phyloP scores from a whole-genome alignment of 30 jellyfish, hydroid and myxozoan genomes.

The Phacellophora camtschatica region DNA sequence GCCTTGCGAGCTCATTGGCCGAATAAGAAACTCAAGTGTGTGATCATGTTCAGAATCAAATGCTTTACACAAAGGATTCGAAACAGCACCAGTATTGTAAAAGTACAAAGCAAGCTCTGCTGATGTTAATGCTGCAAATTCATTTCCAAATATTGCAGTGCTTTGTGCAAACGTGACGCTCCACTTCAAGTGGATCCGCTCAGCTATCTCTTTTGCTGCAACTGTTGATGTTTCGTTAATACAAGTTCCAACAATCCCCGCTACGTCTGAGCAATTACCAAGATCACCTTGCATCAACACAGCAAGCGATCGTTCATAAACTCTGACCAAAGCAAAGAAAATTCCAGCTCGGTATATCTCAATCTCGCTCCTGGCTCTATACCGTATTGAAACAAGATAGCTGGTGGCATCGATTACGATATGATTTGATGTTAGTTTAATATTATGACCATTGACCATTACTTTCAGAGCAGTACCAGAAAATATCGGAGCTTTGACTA shows the following conservation, averaged over 20 bases:
- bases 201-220: conserved; percentile 1
- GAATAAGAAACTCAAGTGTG: conserved; percentile 49
- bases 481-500: conserved; percentile 23
- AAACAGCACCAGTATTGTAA: conserved; percentile 53
- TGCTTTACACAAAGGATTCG: conserved; percentile 38
- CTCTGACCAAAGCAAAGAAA: conserved; percentile 6
- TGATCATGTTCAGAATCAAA: conserved; percentile 18
- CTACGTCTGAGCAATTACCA: neutral
- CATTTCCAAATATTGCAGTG: neutral
- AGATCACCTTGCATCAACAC: neutral
- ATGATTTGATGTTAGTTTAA: neutral
- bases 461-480: neutral
- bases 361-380: conserved; percentile 16
- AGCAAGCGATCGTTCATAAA: conserved; percentile 17
- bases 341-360: neutral
- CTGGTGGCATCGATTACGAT: neutral
- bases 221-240: neutral
- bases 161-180: neutral
- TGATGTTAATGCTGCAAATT: neutral
- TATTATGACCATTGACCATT: neutral
- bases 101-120: conserved; percentile 31
- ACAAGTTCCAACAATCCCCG: conserved; percentile 26
- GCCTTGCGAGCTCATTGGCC: conserved; percentile 38
- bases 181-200: conserved; percentile 3
- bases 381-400: neutral